Evolutionary conservation across 2,797 vertebrate species (phyloP).

Genomic region (Eptatretus atami): DNA sequence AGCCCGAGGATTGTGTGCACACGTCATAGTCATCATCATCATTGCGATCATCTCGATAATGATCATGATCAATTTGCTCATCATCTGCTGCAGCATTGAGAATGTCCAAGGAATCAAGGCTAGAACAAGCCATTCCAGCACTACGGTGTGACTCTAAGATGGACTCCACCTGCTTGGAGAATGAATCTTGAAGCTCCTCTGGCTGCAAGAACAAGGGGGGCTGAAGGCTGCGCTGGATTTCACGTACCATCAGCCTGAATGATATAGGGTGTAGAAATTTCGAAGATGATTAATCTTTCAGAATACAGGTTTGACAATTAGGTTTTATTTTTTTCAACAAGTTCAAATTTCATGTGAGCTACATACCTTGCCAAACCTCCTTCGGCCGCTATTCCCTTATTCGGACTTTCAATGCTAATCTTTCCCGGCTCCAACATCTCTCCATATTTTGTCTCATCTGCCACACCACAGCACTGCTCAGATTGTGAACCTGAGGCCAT

Average conservation of each 20-base stretch:
- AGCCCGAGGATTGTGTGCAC: too few species aligned
- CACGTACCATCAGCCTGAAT: slow-evolving; percentile 3
- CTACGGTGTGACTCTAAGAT: neutral
- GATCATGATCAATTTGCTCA: too few species aligned
- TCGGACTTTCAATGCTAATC: neutral
- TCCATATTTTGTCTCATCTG: neutral
- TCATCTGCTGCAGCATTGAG: neutral
- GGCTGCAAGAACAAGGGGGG: neutral
- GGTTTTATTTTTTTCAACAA: too few species aligned
- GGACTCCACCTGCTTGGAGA: neutral
- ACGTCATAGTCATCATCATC: too few species aligned
- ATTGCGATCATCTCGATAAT: too few species aligned
- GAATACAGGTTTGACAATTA: too few species aligned
- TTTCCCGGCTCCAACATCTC: slow-evolving; percentile 1
- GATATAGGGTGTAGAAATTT: neutral
- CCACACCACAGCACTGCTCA: neutral
- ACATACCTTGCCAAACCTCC: slow-evolving; percentile 3
- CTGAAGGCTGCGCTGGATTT: slow-evolving; percentile 3
- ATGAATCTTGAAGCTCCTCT: neutral
- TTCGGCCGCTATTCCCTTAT: slow-evolving; percentile 1
- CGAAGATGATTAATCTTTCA: too few species aligned
- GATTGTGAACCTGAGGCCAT: too few species aligned
- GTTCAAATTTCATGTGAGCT: neutral
- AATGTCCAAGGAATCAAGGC: slow-evolving; percentile 2
- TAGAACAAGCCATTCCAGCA: neutral